A percentile compares a stretch with the other conserved stretches of the same genome.
Evolutionary conservation across 2,113 vertebrate genomes (phyloP).

Genomic region (Sylvilagus bachmani): DNA sequence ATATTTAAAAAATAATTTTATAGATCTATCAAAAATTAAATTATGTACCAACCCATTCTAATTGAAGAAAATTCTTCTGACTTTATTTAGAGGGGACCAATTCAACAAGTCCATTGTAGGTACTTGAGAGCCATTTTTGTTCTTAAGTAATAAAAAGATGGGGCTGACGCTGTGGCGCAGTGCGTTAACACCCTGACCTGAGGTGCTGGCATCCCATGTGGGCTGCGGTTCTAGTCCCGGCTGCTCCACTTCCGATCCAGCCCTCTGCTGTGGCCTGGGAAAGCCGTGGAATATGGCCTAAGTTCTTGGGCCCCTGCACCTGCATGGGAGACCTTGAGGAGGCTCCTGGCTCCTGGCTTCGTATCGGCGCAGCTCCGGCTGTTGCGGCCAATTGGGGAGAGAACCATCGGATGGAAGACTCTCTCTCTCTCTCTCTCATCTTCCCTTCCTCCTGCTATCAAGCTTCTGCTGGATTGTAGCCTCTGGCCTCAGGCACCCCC

Average conservation of each 20-base stretch:
- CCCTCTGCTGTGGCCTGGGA: too few relatives aligned
- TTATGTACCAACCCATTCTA: background rate
- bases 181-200: background rate
- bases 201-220: background rate
- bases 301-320: too few relatives aligned
- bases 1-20: background rate
- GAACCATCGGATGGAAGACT: too few relatives aligned
- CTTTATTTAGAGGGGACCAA: background rate
- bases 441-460: background rate
- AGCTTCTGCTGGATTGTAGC: background rate
- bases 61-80: background rate
- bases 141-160: constrained; percentile 6
- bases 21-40: background rate
- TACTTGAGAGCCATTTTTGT: background rate
- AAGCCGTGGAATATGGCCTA: too few relatives aligned
- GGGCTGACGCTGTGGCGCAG: background rate
- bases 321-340: too few relatives aligned
- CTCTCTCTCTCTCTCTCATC: too few relatives aligned
- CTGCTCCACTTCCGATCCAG: too few relatives aligned
- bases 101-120: background rate
- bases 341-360: too few relatives aligned
- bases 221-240: background rate
- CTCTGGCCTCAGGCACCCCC: background rate
- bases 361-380: too few relatives aligned
- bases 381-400: too few relatives aligned